Conservation (phyloP, 2,797 vertebrate species). For the Xenentodon cancila region DNA sequence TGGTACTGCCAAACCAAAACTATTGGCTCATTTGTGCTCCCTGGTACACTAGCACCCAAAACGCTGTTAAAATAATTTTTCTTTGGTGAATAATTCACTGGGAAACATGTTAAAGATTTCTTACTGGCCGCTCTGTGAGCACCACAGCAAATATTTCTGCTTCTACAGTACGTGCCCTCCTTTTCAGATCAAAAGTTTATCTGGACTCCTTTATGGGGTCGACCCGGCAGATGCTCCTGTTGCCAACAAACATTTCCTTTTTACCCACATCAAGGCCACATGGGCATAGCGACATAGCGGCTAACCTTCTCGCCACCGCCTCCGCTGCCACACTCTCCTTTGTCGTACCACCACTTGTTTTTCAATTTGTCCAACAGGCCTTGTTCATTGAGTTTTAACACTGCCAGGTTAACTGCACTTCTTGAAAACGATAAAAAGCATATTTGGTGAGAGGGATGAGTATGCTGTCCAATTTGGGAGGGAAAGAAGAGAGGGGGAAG, state of each 20-base stretch:
- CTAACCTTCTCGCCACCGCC: constrained; percentile 99
- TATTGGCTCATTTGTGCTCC: constrained; percentile 76
- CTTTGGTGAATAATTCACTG: too few species aligned
- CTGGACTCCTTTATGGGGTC: constrained; percentile 9
- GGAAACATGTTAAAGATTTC: background rate
- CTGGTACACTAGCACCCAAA: background rate
- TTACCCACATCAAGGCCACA: constrained; percentile 86
- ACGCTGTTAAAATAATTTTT: rapidly evolving
- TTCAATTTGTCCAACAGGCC: constrained; percentile 99
- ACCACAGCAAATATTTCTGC: constrained; percentile 83
- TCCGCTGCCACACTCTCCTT: constrained; percentile 98
- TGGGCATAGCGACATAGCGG: constrained; percentile 91
- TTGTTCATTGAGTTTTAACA: constrained; percentile 99
- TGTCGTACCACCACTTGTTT: constrained; percentile 99
- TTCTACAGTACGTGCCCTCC: constrained; percentile 85
- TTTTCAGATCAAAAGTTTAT: background rate
- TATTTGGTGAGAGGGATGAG: constrained; percentile 97
- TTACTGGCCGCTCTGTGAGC: background rate
- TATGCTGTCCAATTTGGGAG: constrained; percentile 82
- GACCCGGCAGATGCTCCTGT: constrained; percentile 95
- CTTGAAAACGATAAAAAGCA: constrained; percentile 98
- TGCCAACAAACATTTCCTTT: constrained; percentile 85
- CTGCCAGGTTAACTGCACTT: constrained; percentile 99
- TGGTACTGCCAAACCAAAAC: constrained; percentile 90
- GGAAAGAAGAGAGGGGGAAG: constrained; percentile 22